Conservation (phyloP, 2,113 vertebrate species). For the Nothocercus nigrocapillus region DNA sequence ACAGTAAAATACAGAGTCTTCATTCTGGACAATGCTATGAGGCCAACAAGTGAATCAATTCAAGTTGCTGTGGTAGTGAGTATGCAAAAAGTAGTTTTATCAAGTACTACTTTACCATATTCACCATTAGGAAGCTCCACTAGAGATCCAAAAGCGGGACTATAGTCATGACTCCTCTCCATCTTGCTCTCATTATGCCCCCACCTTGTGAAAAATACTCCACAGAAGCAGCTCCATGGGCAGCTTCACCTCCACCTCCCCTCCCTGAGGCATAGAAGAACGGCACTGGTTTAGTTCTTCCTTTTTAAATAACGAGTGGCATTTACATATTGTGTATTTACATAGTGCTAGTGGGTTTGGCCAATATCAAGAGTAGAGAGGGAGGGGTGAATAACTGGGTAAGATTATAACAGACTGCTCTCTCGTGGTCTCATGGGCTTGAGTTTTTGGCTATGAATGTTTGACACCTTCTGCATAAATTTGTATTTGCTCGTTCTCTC, state of each 20-base stretch:
- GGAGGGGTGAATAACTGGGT: fast-evolving
- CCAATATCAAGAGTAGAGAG: background rate
- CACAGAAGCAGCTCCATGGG: background rate
- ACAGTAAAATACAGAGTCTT: conserved; percentile 77
- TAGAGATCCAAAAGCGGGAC: background rate
- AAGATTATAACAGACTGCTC: background rate
- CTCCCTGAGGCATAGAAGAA: background rate
- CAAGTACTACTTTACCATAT: background rate
- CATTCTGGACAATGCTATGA: conserved; percentile 73
- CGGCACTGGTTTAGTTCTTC: background rate
- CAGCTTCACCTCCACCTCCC: background rate
- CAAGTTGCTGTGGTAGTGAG: conserved; percentile 72
- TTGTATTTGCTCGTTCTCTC: background rate
- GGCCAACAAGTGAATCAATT: conserved; percentile 54
- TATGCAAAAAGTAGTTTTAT: background rate
- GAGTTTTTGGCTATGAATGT: background rate
- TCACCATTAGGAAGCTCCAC: background rate
- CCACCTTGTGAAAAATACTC: background rate
- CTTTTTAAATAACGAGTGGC: background rate
- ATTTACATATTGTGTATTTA: background rate
- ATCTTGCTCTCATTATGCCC: background rate
- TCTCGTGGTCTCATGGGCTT: background rate
- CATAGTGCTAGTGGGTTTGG: background rate
- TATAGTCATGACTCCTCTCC: background rate
- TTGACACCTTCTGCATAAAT: background rate